Percentiles rank a stretch among this genome's conserved stretches.
Evolutionary conservation across 2,797 vertebrate genomes (phyloP).

Genomic region (Loriculus beryllinus): DNA sequence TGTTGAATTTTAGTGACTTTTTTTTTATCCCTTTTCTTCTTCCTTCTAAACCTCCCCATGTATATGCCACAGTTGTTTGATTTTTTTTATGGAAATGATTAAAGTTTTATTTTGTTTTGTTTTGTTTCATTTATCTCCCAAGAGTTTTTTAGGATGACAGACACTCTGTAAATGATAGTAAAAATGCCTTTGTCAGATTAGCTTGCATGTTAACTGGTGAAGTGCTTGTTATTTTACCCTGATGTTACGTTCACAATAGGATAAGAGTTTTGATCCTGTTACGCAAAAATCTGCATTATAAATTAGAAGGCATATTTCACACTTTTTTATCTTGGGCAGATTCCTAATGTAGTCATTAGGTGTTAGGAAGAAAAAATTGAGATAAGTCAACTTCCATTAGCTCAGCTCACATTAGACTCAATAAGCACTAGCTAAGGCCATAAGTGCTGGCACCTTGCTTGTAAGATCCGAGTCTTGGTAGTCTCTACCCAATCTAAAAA

Average conservation of each 20-base stretch:
- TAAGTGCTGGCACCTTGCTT: neutral
- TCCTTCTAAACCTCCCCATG: constrained; percentile 49
- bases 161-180: constrained; percentile 26
- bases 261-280: constrained; percentile 64
- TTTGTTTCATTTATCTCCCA: constrained; percentile 49
- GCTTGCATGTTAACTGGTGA: constrained; percentile 44
- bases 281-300: constrained; percentile 68
- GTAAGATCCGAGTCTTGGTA: neutral
- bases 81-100: constrained; percentile 60
- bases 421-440: neutral
- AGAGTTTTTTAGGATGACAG: constrained; percentile 41
- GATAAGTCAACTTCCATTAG: neutral
- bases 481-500: neutral
- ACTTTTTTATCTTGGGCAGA: constrained; percentile 56
- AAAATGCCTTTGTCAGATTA: constrained; percentile 59
- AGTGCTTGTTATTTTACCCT: constrained; percentile 55
- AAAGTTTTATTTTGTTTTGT: constrained; percentile 24
- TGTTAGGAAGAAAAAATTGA: constrained; percentile 37
- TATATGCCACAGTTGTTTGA: constrained; percentile 49
- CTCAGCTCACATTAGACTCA: neutral
- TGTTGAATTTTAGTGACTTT: constrained; percentile 46
- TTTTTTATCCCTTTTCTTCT: constrained; percentile 59
- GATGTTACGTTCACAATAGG: constrained; percentile 52
- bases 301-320: constrained; percentile 62
- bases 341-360: constrained; percentile 57